Evolutionary conservation across 2,797 vertebrate genomes (phyloP).

Genomic region (Phataginus tricuspis): DNA sequence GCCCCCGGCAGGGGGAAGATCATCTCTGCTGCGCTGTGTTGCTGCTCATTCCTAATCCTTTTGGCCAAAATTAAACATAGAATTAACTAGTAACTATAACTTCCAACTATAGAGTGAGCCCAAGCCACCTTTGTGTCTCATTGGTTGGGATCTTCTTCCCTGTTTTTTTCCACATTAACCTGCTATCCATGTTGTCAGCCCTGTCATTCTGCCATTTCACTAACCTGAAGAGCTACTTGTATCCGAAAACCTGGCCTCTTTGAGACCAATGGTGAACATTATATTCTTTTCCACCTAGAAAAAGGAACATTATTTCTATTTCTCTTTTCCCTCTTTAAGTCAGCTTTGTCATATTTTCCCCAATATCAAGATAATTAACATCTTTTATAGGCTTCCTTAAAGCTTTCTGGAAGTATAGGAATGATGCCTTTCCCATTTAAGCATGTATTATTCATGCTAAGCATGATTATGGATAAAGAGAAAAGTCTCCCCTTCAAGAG

Average conservation of each 20-base stretch:
- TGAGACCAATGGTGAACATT: not conserved
- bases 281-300: not conserved
- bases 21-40: not conserved
- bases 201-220: not conserved
- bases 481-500: not conserved
- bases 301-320: not conserved
- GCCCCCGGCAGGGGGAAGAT: not conserved
- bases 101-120: not conserved
- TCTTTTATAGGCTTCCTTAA: not conserved
- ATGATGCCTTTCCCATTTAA: not conserved
- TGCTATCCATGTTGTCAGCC: not conserved
- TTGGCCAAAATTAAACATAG: not conserved
- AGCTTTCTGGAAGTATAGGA: constrained; percentile 3
- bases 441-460: not conserved
- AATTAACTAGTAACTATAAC: not conserved
- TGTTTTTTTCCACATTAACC: not conserved
- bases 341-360: not conserved
- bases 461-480: not conserved
- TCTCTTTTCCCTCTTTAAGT: not conserved
- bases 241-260: not conserved
- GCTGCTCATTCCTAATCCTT: not conserved
- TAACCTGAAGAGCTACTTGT: not conserved
- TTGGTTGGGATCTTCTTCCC: not conserved
- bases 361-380: not conserved
- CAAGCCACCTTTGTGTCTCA: not conserved